Percentiles rank a stretch among this genome's conserved stretches.
phyloP scores from a whole-genome alignment of 2,113 vertebrate species.

The Desmodus rotundus region DNA sequence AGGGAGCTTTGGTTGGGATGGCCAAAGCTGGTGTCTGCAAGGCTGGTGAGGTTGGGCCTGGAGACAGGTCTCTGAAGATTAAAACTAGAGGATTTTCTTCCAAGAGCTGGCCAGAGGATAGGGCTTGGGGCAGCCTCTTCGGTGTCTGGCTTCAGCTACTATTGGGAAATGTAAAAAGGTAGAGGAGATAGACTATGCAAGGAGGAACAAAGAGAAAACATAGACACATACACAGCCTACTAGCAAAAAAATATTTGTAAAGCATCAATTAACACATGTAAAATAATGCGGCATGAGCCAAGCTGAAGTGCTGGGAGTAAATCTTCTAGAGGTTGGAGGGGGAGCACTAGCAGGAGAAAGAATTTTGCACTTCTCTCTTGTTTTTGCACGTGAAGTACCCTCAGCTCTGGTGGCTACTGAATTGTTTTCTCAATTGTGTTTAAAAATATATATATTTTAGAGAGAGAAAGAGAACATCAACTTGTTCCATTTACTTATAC shows the following conservation, averaged over 20 bases:
- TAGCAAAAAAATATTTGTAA: conserved; percentile 58
- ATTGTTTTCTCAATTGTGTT: not conserved
- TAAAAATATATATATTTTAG: no score
- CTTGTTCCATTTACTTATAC: no score
- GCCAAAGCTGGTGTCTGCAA: not conserved
- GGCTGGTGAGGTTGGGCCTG: not conserved
- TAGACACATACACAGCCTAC: not conserved
- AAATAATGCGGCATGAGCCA: conserved; percentile 43
- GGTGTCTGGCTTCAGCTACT: not conserved
- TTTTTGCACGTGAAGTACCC: not conserved
- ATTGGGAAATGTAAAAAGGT: not conserved
- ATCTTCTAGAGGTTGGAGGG: not conserved
- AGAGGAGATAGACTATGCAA: not conserved
- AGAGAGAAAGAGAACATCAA: no score
- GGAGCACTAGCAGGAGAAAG: not conserved
- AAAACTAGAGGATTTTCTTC: not conserved
- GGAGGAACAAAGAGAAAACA: not conserved
- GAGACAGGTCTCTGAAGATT: not conserved
- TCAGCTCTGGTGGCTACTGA: not conserved
- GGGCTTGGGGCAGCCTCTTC: not conserved
- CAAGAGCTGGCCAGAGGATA: not conserved
- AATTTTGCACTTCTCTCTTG: not conserved
- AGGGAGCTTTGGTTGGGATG: not conserved
- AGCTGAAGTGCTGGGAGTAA: not conserved
- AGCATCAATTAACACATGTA: conserved; percentile 37